Evolutionary conservation across 2,797 vertebrate genomes (phyloP).

Genomic region (Betta splendens): DNA sequence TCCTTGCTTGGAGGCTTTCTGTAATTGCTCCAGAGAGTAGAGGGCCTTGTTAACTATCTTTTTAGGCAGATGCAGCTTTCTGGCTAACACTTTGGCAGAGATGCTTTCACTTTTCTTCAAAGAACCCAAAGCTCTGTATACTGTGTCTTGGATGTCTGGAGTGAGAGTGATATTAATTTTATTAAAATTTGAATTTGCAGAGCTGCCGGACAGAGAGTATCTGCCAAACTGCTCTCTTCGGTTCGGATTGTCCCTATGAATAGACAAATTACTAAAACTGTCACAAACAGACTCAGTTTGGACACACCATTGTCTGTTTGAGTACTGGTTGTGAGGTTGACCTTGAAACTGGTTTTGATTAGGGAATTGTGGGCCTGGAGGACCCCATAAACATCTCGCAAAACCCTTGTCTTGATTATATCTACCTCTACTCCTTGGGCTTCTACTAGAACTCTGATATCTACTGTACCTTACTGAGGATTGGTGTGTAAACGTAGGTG

Average conservation of each 20-base stretch:
- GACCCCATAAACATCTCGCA: slow-evolving; percentile 20
- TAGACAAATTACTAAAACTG: slow-evolving; percentile 62
- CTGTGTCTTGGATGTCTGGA: slow-evolving; percentile 63
- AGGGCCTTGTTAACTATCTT: slow-evolving; percentile 85
- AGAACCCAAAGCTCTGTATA: slow-evolving; percentile 74
- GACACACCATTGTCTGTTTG: slow-evolving; percentile 32
- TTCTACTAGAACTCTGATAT: slow-evolving; percentile 46
- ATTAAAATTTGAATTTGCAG: slow-evolving; percentile 10
- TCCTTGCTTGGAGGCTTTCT: slow-evolving; percentile 70
- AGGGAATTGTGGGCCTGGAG: slow-evolving; percentile 22
- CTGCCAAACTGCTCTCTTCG: slow-evolving; percentile 14
- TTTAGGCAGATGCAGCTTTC: slow-evolving; percentile 79
- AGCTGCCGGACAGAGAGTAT: background rate
- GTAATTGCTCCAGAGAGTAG: slow-evolving; percentile 79
- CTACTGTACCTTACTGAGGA: slow-evolving; percentile 55
- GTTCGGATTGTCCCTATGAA: slow-evolving; percentile 31
- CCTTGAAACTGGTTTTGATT: slow-evolving; percentile 51
- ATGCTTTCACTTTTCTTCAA: slow-evolving; percentile 71
- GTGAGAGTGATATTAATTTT: slow-evolving; percentile 55
- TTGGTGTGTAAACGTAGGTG: slow-evolving; percentile 22
- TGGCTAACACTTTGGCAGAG: slow-evolving; percentile 78
- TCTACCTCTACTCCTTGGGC: slow-evolving; percentile 47
- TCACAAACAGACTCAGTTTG: slow-evolving; percentile 55
- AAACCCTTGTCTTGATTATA: slow-evolving; percentile 52
- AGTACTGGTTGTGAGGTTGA: slow-evolving; percentile 40